Percentiles rank a stretch among this genome's conserved stretches.
These are phyloP conservation scores for Armadillidium nasatum DNA, from an alignment of 1,140 invertebrate species.

Conservation along the genomic window DNA sequence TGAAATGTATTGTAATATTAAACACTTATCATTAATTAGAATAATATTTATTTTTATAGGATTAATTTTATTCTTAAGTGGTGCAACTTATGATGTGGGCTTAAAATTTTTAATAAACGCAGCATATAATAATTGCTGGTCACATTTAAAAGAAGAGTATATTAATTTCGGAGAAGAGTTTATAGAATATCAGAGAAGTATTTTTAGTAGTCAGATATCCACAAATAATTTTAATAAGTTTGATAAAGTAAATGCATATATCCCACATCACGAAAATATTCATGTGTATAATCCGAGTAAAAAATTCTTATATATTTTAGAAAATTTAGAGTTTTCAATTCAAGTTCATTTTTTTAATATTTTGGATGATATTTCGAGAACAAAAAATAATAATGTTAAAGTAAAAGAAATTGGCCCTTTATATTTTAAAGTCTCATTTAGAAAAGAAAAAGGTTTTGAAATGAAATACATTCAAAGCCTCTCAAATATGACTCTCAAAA, in stretches of 20 bases:
- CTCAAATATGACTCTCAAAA: constrained; percentile 37
- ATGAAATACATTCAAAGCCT: constrained; percentile 30
- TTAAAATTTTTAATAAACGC: constrained; percentile 36
- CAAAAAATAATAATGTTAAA: constrained; percentile 21
- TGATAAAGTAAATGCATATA: constrained; percentile 28
- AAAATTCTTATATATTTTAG: constrained; percentile 38
- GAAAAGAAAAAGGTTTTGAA: constrained; percentile 30
- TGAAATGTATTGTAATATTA: constrained; percentile 26
- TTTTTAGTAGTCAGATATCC: constrained; percentile 33
- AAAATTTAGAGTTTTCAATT: constrained; percentile 39
- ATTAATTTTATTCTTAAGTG: constrained; percentile 32
- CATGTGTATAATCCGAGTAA: constrained; percentile 12
- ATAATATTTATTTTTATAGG: constrained; percentile 31
- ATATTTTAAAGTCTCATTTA: constrained; percentile 38
- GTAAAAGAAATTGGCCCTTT: constrained; percentile 41
- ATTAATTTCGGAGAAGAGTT: constrained; percentile 42
- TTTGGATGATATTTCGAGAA: constrained; percentile 24
- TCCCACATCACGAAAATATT: constrained; percentile 22
- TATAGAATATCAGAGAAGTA: constrained; percentile 34
- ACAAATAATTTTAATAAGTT: constrained; percentile 21
- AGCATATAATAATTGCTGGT: constrained; percentile 34
- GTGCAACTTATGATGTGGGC: constrained; percentile 39
- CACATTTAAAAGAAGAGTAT: constrained; percentile 38
- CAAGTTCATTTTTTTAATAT: constrained; percentile 42
- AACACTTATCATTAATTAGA: constrained; percentile 27